Base-by-base conservation (phyloP, 2,113 vertebrate genomes). In the Dromiciops gliroides region DNA sequence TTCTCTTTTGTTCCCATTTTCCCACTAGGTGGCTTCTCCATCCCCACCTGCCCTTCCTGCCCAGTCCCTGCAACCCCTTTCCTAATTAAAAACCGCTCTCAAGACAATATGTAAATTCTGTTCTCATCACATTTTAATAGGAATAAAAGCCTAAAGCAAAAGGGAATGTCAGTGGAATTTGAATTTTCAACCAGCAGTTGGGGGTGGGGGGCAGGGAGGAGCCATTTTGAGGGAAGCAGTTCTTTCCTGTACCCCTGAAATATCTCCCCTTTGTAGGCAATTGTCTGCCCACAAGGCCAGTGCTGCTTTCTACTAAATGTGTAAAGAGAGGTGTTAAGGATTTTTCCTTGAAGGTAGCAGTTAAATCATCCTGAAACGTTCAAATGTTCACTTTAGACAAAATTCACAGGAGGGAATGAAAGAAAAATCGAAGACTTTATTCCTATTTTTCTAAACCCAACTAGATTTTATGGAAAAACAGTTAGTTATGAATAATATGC, bases 371-470 rank as follows among this genome's bases (percentile, higher is more conserved):
- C n/a, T 83, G 67, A 83, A 44, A 89, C 37, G 23, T 9, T 44
- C 7, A 28, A 12, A 2, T 47, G 52, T 88, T 47, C 44, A 51
- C 8, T 48, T 53, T 14, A 51, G 60, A 44, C 89, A 48, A 0
- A 1, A 12, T 94, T 91, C 11, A 28, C 0, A 0, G 1, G 88
- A 22, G 47, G 1, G 10, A 1, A 3, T 50, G 3, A n/a, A 12
- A 9, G 9, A 47, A 92, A 51, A 51, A 37, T 56, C 1, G 44
- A 89, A 3, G 8, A 0, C 3, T 50, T 2, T 83, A 83, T 44
- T 44, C 37, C n/a, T 83, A 22, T 83, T 83, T 83, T 19, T 83
- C n/a, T 22, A 83, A 44, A 83, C n/a, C 19, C 37, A 23, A 83
- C 67, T 83, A 67, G 60, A 0, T 56, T 51, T 44, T 1, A 50